phyloP scores from a whole-genome alignment of 2,888 invertebrate species.

The Phrixothrix hirtus region DNA sequence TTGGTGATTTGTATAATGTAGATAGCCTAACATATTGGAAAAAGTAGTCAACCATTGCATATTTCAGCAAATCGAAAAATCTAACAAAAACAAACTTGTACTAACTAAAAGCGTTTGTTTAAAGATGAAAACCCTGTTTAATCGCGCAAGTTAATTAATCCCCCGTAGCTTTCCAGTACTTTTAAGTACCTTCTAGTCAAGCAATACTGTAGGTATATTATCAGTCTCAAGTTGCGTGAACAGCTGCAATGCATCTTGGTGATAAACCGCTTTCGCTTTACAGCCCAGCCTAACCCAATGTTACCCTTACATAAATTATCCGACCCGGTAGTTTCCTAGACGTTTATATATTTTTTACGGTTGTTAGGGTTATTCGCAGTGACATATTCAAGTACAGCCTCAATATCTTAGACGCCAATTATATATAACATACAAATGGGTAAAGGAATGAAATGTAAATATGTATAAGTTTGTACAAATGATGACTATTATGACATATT shows the following conservation, averaged over 20 bases:
- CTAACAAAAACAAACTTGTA: no score
- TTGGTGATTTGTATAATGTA: no score
- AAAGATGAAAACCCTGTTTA: no score
- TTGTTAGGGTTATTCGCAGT: conserved; percentile 29
- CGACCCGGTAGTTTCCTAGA: conserved; percentile 33
- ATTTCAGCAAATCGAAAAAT: no score
- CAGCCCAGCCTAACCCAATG: conserved; percentile 35
- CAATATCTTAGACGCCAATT: conserved; percentile 24
- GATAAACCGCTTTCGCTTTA: conserved; percentile 38
- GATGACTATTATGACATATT: no score
- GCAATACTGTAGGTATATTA: neutral
- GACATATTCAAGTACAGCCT: conserved; percentile 26
- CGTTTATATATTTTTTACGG: conserved; percentile 38
- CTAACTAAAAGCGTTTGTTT: no score
- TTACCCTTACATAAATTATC: conserved; percentile 40
- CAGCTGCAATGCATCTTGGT: conserved; percentile 37
- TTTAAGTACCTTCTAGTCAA: neutral
- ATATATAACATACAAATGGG: conserved; percentile 6
- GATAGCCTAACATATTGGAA: no score
- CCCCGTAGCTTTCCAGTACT: neutral
- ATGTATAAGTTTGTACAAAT: no score
- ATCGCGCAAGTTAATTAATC: neutral
- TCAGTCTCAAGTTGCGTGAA: conserved; percentile 34
- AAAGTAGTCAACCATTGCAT: no score
- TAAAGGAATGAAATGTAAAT: conserved; percentile 18